A percentile compares a stretch with the other conserved stretches of the same genome.
These are phyloP conservation scores for Tragelaphus strepsiceros DNA, from an alignment of 2,113 vertebrate species.

Conservation along the genomic window DNA sequence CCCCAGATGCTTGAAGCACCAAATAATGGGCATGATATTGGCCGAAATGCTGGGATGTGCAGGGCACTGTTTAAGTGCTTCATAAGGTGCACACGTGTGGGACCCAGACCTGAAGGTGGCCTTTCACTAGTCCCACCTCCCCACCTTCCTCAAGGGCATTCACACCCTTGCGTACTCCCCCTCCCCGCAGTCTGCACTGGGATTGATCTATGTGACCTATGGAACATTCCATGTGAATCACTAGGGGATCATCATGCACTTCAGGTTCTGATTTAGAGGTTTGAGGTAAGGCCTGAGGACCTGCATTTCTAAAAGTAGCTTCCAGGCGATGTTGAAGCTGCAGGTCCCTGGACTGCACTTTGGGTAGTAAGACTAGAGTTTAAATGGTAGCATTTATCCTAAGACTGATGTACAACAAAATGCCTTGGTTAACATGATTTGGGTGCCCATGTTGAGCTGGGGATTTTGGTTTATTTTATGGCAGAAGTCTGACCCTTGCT, in stretches of 20 bases:
- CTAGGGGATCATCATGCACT: not conserved
- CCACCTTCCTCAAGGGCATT: not conserved
- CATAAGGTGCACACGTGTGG: rapidly evolving
- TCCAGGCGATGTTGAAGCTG: not conserved
- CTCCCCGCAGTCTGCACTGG: too few species aligned
- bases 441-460: not conserved
- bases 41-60: not conserved
- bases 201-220: not conserved
- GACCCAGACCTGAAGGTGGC: not conserved
- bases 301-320: not conserved
- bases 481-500: not conserved
- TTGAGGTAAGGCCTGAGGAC: not conserved
- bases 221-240: not conserved
- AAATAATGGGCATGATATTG: not conserved
- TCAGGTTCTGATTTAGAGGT: not conserved
- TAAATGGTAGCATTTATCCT: not conserved
- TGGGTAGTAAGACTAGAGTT: not conserved
- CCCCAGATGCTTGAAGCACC: not conserved
- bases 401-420: not conserved
- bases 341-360: not conserved
- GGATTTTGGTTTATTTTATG: not conserved
- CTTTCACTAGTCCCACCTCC: not conserved
- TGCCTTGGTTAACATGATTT: not conserved
- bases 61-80: not conserved
- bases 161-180: too few species aligned